Evolutionary conservation across 2,888 invertebrate species (phyloP), one percentile per base, ranked within the genome.

Genomic region (Notodonta dromedarius): DNA sequence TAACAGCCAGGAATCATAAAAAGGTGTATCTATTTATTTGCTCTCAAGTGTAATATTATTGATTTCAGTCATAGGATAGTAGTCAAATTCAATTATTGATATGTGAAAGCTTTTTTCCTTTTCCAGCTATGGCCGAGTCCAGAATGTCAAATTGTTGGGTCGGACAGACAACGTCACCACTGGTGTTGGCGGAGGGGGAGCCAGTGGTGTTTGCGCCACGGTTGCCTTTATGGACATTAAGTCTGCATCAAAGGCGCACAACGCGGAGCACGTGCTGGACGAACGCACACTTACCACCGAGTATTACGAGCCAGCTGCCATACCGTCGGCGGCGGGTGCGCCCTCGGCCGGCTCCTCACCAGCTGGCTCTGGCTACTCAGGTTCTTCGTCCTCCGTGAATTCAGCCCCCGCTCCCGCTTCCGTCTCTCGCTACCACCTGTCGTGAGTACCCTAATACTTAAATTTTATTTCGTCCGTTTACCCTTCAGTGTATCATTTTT

Each of bases 191-290:
- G 91, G 91, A 79, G 72, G 72, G 75, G 90, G 90, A 82, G 89
- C 93, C 91, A 94, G 94, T 91, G 95, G 96, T 87, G 94, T 96
- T 90, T 97, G 97, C 94, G 97, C 97, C 91, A 97, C 97, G 89
- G 97, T 98, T 94, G 97, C 97, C 94, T 98, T 98, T 95, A 98
- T 98, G 96, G 98, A 98, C 95, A 98, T 98, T 95, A 98, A 97
- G 94, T 98, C 98, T 85, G 98, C 98, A 88, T 96, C 98, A 87
- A 98, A 98, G 94, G 97, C 98, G 78, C 97, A 98, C 94, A 97
- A 97, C 90, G 96, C 96, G 83, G 98, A 98, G 90, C 97, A 98
- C 94, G 96, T 96, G 88, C 90, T 98, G 93, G 98, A 98, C 89
- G 98, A 97, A 86, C 94, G 97, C 85, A 95, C 96, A 83, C 96